Percentiles rank a stretch among this genome's conserved stretches.
Conservation (phyloP, 2,113 vertebrate species). For the Nicator chloris region DNA sequence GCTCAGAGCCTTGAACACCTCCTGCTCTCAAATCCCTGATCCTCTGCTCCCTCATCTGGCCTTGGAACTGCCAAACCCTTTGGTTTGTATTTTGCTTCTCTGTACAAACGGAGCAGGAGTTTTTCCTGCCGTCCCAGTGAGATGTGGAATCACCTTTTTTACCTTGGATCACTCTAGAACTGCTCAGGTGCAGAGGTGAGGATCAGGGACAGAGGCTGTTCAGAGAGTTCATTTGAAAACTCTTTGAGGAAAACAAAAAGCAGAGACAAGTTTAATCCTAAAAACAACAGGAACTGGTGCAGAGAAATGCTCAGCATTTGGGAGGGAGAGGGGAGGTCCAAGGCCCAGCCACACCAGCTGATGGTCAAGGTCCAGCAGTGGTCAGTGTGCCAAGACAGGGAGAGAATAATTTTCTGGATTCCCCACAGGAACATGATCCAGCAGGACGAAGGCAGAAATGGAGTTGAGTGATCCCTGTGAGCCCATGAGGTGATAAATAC, state of each 20-base stretch:
- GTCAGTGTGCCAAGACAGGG: background rate
- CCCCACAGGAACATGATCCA: background rate
- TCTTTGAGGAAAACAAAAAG: background rate
- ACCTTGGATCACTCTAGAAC: background rate
- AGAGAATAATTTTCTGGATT: background rate
- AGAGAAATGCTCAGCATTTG: background rate
- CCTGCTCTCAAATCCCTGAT: background rate
- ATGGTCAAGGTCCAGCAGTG: background rate
- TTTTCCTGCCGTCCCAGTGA: background rate
- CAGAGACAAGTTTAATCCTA: background rate
- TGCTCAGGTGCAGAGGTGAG: background rate
- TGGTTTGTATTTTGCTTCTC: background rate
- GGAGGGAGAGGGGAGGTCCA: background rate
- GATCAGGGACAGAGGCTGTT: background rate
- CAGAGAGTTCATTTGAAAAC: background rate
- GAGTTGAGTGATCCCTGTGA: background rate
- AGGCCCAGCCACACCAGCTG: background rate
- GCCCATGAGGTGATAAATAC: background rate
- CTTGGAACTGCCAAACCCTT: background rate
- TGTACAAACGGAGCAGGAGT: background rate
- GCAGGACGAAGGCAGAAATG: background rate
- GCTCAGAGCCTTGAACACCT: background rate
- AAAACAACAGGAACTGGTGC: background rate
- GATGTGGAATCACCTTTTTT: background rate
- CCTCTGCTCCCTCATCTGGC: background rate